These are phyloP conservation scores for Linyphia triangularis DNA, from an alignment of 2,888 invertebrate genomes.

Conservation along the genomic window DNA sequence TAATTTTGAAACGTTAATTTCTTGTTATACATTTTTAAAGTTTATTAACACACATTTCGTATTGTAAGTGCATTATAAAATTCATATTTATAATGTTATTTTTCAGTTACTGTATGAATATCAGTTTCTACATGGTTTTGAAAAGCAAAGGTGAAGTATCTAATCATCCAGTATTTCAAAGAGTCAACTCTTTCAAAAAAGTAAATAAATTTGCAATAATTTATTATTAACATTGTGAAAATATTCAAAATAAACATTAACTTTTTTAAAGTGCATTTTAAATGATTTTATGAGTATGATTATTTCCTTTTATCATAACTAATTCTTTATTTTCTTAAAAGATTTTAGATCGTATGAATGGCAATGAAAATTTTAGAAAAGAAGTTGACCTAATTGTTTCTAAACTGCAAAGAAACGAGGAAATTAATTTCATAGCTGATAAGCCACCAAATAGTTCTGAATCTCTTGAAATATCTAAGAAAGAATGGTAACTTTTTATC, in stretches of 20 bases:
- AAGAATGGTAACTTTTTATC: background rate
- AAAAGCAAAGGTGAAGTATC: slow-evolving; percentile 88
- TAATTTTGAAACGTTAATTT: background rate
- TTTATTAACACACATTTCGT: background rate
- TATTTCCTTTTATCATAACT: background rate
- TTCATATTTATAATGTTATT: slow-evolving; percentile 77
- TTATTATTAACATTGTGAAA: background rate
- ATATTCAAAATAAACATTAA: too few relatives aligned
- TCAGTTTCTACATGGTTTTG: slow-evolving; percentile 90
- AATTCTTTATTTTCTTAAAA: background rate
- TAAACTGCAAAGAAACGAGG: slow-evolving; percentile 29
- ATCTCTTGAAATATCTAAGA: background rate
- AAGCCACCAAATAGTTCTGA: background rate
- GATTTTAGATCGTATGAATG: background rate
- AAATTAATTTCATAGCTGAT: background rate
- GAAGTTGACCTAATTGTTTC: background rate
- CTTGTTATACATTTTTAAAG: background rate
- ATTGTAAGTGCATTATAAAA: background rate
- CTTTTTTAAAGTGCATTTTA: background rate
- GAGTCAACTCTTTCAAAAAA: slow-evolving; percentile 87
- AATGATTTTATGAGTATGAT: background rate
- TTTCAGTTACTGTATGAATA: slow-evolving; percentile 90
- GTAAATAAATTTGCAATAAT: too few relatives aligned
- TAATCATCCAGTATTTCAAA: slow-evolving; percentile 93
- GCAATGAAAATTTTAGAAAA: background rate